Evolutionary conservation across 2,797 vertebrate genomes (phyloP), one percentile per base, ranked within the genome.

Genomic region (Manis javanica): DNA sequence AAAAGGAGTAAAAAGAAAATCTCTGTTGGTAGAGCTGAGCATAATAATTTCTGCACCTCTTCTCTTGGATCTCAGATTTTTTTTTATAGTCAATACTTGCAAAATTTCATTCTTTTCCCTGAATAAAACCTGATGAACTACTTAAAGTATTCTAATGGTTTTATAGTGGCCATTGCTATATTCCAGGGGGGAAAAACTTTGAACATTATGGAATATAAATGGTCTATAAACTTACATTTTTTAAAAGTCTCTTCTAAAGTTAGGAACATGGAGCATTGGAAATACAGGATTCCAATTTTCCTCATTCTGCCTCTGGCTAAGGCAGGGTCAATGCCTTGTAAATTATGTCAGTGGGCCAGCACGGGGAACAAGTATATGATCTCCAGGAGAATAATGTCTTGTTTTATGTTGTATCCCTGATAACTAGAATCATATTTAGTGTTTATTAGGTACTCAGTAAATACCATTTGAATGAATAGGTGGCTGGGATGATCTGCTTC

Each of bases 111-210:
- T 94, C 15, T 95, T 42, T 92, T 71, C 34, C 18, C 57, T 75
- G 69, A 96, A 91, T 93, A 96, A 84, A 86, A 87, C 13, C 94
- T 77, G 55, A 87, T 84, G 89, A 93, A 95, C 74, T 77, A 68
- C 39, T 63, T 83, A 82, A 92, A 95, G n/a, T 72, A 82, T 83
- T 37, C 87, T 51, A 55, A 90, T 81, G 61, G 11, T 51, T 92
- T 74, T 42, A 18, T 46, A 51, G 26, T 79, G 37, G 31, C 0
- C 15, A 51, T 31, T 85, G 61, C 31, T 78, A 5, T 24, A 55
- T 78, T 75, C 55, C 9, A 8, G 31, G 24, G 24, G 19, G 61
- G 15, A 15, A 24, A 66, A n/a, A 83, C 6, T 51, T 53, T 93
- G 75, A 72, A 84, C 29, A 26, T 84, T 79, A 34, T 88, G 72